Conservation (phyloP, 2,888 invertebrate species). For the Incurvaria masculella region DNA sequence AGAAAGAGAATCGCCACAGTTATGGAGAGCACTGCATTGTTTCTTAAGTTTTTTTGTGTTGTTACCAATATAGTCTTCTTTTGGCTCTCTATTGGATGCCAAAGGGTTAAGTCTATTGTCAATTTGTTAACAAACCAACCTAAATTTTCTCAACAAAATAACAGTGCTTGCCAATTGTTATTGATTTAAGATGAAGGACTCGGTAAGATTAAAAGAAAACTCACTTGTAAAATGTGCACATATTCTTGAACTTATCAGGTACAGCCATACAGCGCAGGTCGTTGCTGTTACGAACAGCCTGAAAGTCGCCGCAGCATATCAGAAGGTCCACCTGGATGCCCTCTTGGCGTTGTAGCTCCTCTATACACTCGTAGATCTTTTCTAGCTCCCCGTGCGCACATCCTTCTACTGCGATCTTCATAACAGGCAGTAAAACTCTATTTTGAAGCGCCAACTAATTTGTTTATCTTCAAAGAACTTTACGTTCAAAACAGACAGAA, state of each 20-base stretch:
- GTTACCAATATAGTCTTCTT: too few species aligned
- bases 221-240: conserved; percentile 93
- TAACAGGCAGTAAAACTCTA: too few species aligned
- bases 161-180: neutral
- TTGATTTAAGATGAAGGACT: neutral
- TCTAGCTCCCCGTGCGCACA: conserved; percentile 98
- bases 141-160: neutral
- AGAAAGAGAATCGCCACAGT: too few species aligned
- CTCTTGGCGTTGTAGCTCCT: conserved; percentile 68
- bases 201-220: conserved; percentile 22
- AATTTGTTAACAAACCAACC: neutral
- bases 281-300: conserved; percentile 84
- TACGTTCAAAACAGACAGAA: too few species aligned
- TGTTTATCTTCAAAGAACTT: too few species aligned
- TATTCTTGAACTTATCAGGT: conserved; percentile 84
- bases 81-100: too few species aligned
- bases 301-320: conserved; percentile 98
- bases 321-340: conserved; percentile 83
- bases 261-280: conserved; percentile 95
- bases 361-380: conserved; percentile 85
- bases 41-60: too few species aligned
- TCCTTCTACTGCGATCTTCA: conserved; percentile 95
- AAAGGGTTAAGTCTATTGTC: too few species aligned
- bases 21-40: too few species aligned
- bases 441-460: too few species aligned